These are phyloP conservation scores for Ophonus ardosiacus DNA, from an alignment of 2,888 invertebrate species.

Conservation along the genomic window DNA sequence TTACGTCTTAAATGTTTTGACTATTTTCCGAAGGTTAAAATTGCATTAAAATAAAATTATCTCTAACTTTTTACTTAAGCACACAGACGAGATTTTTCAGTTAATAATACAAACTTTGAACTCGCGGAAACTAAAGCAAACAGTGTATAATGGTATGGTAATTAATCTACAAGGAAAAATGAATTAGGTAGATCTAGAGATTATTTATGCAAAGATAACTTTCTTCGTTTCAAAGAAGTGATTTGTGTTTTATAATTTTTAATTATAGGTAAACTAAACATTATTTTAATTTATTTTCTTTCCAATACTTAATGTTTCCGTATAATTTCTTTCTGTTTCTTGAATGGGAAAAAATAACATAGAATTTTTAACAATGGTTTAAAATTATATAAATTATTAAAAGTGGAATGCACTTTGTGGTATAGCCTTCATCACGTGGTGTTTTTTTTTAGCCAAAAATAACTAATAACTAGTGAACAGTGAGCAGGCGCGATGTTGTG, in stretches of 20 bases:
- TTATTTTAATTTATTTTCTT: background rate
- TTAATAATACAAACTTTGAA: background rate
- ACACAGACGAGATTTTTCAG: background rate
- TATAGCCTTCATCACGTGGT: too few relatives aligned
- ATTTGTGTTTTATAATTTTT: background rate
- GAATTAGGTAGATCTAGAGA: background rate
- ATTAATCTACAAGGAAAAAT: background rate
- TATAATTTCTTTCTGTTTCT: background rate
- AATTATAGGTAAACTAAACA: background rate
- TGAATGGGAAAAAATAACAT: background rate
- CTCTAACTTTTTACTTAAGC: background rate
- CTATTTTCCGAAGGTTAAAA: slow-evolving; percentile 1
- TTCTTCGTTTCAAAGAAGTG: background rate
- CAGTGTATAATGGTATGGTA: background rate
- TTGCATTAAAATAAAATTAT: background rate
- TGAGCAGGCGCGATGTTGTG: too few relatives aligned
- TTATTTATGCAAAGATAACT: background rate
- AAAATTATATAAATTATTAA: background rate
- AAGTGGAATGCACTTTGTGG: too few relatives aligned
- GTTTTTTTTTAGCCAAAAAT: too few relatives aligned
- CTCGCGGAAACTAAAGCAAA: background rate
- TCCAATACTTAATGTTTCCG: background rate
- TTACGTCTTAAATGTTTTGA: background rate
- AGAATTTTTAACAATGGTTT: background rate
- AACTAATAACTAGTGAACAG: too few relatives aligned